phyloP scores from a whole-genome alignment of 2,113 vertebrate genomes.

The Eclectus roratus region DNA sequence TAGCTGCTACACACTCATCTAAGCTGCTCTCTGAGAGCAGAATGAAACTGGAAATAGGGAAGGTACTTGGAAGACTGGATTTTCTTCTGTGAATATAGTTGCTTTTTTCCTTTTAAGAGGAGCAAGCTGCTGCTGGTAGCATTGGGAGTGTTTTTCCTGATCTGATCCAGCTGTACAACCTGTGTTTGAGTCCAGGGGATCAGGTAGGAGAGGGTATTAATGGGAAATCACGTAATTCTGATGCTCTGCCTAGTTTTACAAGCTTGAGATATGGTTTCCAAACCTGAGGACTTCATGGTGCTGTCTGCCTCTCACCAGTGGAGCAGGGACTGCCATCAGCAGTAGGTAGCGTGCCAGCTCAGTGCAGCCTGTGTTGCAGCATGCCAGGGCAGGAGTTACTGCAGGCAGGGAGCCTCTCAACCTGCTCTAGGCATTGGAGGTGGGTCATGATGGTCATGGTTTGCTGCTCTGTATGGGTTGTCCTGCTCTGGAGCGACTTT shows the following conservation, averaged over 20 bases:
- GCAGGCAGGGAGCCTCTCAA: background rate
- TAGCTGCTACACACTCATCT: background rate
- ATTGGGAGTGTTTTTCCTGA: background rate
- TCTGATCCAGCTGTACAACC: background rate
- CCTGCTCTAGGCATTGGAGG: background rate
- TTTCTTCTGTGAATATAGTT: background rate
- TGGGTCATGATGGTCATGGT: accelerated
- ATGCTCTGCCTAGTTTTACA: background rate
- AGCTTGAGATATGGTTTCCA: background rate
- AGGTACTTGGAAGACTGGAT: background rate
- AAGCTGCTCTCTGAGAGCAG: background rate
- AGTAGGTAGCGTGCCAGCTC: background rate
- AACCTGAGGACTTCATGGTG: accelerated
- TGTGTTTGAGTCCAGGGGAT: background rate
- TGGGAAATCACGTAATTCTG: background rate
- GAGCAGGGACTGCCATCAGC: background rate
- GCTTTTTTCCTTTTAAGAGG: background rate
- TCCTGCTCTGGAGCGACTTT: background rate
- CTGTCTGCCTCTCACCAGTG: background rate
- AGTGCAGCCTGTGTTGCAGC: background rate
- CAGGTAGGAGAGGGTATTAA: background rate
- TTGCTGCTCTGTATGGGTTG: background rate
- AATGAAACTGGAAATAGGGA: background rate
- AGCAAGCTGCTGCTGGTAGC: background rate
- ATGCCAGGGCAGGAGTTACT: background rate